phyloP scores from a whole-genome alignment of 2,888 invertebrate genomes.

The Ectobius pallidus region DNA sequence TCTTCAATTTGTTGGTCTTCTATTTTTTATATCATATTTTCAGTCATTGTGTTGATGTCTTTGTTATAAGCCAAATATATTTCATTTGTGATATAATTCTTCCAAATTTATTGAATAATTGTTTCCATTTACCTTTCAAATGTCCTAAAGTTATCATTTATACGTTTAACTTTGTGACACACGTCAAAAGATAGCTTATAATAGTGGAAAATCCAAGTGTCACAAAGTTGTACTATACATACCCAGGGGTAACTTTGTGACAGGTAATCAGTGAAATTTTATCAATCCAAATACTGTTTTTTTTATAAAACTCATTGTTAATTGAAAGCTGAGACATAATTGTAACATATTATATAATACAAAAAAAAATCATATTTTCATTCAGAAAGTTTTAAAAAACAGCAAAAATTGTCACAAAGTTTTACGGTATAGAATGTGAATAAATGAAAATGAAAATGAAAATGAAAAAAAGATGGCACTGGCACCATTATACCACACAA shows the following conservation, averaged over 20 bases:
- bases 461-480: too few relatives aligned
- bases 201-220: background rate
- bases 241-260: background rate
- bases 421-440: too few relatives aligned
- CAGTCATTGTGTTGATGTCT: background rate
- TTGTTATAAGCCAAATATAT: background rate
- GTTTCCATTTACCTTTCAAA: background rate
- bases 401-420: background rate
- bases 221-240: background rate
- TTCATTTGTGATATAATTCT: background rate
- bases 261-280: background rate
- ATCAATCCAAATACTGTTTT: background rate
- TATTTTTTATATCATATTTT: background rate
- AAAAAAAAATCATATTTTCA: background rate
- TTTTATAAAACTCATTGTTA: background rate
- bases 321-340: background rate
- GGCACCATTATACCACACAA: too few relatives aligned
- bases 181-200: background rate
- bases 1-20: background rate
- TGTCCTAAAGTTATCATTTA: background rate
- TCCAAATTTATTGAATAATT: background rate
- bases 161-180: background rate
- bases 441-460: too few relatives aligned
- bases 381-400: background rate
- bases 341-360: background rate